phyloP scores from a whole-genome alignment of 2,797 vertebrate genomes.

The Meda fulgida region DNA sequence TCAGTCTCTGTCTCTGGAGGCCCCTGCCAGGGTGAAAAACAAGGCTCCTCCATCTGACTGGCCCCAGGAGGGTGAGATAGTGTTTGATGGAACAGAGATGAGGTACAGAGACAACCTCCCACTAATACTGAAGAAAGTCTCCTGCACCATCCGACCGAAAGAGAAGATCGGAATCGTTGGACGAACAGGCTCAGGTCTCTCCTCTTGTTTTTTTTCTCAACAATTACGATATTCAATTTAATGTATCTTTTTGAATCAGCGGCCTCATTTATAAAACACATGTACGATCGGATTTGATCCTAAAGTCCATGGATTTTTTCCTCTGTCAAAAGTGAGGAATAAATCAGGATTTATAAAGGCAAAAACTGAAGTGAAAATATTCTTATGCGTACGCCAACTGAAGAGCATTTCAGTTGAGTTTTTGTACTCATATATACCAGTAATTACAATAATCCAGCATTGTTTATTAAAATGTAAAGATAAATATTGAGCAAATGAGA shows the following conservation, averaged over 20 bases:
- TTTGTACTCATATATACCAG: not conserved
- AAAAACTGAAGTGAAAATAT: not conserved
- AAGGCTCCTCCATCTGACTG: conserved; percentile 80
- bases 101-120: conserved; percentile 90
- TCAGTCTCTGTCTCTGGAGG: conserved; percentile 86
- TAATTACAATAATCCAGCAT: too few species aligned
- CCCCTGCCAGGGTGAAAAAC: conserved; percentile 89
- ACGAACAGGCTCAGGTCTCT: conserved; percentile 87
- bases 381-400: not conserved
- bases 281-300: not conserved
- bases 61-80: conserved; percentile 89
- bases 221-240: not conserved
- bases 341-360: not conserved
- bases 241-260: not conserved
- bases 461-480: too few species aligned
- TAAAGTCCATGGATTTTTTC: not conserved
- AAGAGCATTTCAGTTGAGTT: not conserved
- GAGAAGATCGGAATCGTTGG: conserved; percentile 94
- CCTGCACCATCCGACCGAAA: conserved; percentile 88
- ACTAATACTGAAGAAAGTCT: conserved; percentile 89
- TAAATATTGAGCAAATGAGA: too few species aligned
- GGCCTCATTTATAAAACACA: not conserved
- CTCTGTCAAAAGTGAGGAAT: not conserved
- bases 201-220: not conserved
- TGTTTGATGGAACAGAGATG: conserved; percentile 89